Percentiles rank a stretch among this genome's conserved stretches.
These are phyloP conservation scores for Cossypha niveicapilla DNA, from an alignment of 2,797 vertebrate genomes.

Conservation along the genomic window DNA sequence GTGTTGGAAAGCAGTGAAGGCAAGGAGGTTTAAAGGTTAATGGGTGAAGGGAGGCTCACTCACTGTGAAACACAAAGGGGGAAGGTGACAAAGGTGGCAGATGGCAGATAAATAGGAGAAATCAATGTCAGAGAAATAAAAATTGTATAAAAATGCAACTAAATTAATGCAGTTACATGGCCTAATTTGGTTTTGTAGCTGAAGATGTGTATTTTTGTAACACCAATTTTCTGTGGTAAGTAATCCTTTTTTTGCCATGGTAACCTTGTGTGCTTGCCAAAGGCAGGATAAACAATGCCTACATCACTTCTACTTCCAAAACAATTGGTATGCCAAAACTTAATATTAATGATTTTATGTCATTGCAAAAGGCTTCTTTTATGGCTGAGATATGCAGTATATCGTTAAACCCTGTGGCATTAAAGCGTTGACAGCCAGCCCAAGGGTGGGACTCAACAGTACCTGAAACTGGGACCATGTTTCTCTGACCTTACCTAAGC, in stretches of 20 bases:
- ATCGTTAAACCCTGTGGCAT: neutral
- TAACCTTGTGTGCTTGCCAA: neutral
- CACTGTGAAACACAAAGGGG: neutral
- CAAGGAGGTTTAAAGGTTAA: neutral
- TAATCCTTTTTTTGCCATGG: neutral
- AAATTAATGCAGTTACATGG: neutral
- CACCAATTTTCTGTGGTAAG: neutral
- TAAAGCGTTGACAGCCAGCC: neutral
- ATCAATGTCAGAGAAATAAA: neutral
- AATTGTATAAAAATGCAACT: neutral
- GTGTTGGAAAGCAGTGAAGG: neutral
- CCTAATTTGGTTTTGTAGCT: neutral
- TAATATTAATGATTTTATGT: neutral
- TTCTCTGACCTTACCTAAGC: neutral
- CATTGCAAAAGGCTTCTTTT: neutral
- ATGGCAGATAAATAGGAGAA: neutral
- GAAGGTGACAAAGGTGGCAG: accelerated
- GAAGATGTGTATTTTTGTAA: neutral
- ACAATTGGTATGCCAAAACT: neutral
- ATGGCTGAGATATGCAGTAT: neutral
- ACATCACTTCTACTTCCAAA: neutral
- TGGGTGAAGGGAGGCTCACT: neutral
- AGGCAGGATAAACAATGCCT: neutral
- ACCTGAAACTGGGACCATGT: neutral
- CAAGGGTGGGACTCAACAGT: neutral